Percentiles rank a stretch among this genome's conserved stretches.
These are phyloP conservation scores for Melipona bicolor DNA, from an alignment of 2,888 invertebrate species.

Conservation along the genomic window DNA sequence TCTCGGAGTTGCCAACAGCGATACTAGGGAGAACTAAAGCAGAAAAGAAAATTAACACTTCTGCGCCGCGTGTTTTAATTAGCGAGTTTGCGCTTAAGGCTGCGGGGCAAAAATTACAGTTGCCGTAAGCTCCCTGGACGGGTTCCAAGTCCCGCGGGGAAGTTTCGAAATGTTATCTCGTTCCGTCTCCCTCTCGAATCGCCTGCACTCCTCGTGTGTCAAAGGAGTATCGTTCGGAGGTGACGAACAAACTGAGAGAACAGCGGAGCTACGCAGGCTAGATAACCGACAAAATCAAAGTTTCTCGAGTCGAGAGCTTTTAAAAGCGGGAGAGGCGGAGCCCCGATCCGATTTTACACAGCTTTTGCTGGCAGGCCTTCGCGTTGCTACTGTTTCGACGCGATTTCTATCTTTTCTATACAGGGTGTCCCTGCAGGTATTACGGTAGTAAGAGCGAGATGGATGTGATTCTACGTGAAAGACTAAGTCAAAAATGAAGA, in stretches of 20 bases:
- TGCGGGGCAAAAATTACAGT: background rate
- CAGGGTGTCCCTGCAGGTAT: too few species aligned
- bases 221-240: background rate
- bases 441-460: too few species aligned
- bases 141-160: background rate
- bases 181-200: background rate
- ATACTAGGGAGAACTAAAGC: background rate
- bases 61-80: background rate
- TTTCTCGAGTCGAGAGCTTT: background rate
- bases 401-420: too few species aligned
- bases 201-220: background rate
- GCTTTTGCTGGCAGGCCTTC: background rate
- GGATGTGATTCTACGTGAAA: too few species aligned
- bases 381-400: background rate
- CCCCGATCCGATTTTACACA: constrained; percentile 3
- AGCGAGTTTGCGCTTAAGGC: background rate
- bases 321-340: background rate
- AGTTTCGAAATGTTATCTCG: background rate
- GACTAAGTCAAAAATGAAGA: too few species aligned
- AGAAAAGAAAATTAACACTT: background rate
- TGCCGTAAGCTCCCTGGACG: too few species aligned
- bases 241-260: background rate
- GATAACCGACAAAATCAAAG: background rate
- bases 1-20: background rate
- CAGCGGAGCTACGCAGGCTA: constrained; percentile 14